Conservation (phyloP, 2,797 vertebrate genomes). For the Sorex maritimensis region DNA sequence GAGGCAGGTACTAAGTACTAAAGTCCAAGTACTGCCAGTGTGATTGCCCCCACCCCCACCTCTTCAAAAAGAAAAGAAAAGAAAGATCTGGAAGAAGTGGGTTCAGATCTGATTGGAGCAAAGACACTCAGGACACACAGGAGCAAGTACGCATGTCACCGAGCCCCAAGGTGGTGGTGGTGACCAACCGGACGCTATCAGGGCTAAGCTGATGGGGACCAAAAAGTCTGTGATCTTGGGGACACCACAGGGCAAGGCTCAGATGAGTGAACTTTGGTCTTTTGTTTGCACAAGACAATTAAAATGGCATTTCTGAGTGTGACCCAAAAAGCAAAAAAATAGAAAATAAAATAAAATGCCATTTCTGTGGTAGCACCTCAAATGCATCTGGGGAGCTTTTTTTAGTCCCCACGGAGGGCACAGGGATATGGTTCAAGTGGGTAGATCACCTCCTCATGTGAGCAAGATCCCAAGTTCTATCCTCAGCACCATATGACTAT, state of each 20-base stretch:
- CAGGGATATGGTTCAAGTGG: too few relatives aligned
- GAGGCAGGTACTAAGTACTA: neutral
- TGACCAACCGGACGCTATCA: neutral
- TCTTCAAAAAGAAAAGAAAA: neutral
- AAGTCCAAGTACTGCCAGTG: neutral
- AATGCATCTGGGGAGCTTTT: neutral
- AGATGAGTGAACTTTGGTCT: neutral
- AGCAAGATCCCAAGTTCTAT: too few relatives aligned
- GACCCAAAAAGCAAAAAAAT: too few relatives aligned
- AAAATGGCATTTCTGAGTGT: neutral
- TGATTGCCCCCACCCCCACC: too few relatives aligned
- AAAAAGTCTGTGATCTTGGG: neutral
- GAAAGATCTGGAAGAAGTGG: neutral
- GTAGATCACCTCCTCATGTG: too few relatives aligned
- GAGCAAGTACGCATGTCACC: rapidly evolving
- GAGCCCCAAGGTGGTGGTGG: rapidly evolving
- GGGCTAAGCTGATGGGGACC: too few relatives aligned
- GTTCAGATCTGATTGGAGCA: neutral
- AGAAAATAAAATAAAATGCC: too few relatives aligned
- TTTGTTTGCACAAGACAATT: neutral
- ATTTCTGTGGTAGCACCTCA: neutral
- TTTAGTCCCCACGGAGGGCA: neutral
- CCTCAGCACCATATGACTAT: too few relatives aligned
- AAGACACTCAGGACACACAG: neutral
- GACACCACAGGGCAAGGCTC: neutral